Percentiles rank a stretch among this genome's conserved stretches.
Conservation (phyloP, 2,797 vertebrate species). For the Arremon brunneinucha region DNA sequence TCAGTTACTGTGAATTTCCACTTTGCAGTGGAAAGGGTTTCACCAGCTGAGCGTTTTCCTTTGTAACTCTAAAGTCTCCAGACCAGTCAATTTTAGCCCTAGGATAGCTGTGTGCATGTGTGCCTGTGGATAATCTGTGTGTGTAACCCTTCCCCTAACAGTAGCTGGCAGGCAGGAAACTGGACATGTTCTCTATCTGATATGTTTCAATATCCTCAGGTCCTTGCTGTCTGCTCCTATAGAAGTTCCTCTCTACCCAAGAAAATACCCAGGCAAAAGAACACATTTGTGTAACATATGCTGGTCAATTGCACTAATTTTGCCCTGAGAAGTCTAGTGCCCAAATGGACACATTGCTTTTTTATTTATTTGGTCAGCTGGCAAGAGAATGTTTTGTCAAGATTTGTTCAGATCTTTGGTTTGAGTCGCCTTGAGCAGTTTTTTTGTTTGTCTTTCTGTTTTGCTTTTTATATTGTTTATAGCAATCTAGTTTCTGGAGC, state of each 20-base stretch:
- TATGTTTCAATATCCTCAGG: not conserved
- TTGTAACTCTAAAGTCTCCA: not conserved
- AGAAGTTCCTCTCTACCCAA: not conserved
- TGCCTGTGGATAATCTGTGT: not conserved
- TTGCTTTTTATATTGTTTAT: not conserved
- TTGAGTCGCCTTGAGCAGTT: not conserved
- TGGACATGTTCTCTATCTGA: fast-evolving
- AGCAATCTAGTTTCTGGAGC: not conserved
- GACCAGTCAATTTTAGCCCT: not conserved
- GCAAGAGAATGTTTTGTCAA: not conserved
- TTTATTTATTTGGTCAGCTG: not conserved
- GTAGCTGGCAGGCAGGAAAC: not conserved
- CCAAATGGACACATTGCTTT: not conserved
- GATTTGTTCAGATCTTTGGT: not conserved
- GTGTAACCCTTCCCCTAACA: not conserved
- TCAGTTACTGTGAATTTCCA: not conserved
- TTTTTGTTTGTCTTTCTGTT: not conserved
- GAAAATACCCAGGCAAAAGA: not conserved
- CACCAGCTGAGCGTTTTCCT: not conserved
- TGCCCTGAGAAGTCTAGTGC: not conserved
- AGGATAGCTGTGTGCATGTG: not conserved
- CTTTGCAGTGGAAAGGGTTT: not conserved
- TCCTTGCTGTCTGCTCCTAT: not conserved
- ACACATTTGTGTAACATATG: not conserved
- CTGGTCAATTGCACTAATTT: not conserved